Base-by-base conservation (phyloP, 2,888 invertebrate species). In the Villa cingulata region DNA sequence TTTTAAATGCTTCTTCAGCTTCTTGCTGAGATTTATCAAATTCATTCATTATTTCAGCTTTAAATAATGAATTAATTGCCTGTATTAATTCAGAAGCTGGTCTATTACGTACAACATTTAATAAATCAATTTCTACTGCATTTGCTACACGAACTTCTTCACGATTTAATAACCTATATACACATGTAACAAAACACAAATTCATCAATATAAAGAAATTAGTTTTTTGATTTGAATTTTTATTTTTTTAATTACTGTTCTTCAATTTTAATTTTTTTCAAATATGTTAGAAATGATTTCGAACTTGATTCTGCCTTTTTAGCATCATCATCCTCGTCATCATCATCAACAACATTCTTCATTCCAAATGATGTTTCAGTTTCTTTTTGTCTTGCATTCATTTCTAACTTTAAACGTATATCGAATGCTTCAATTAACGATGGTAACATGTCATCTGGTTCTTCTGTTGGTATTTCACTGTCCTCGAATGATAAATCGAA, bases 341-440 rank as follows among this genome's bases (percentile, higher is more conserved):
- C 37, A 23, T 23, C 23, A 23, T 23, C 23, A 23, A 6, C 23
- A 6, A 6, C 23, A 23, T 23, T 6, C 7, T 23, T 23, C 7
- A 7, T 23, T 23, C 5, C 23, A 4, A 23, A 23, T 23, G 7
- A 23, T 23, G 23, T 23, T 7, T 23, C 23, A 6, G 23, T 23
- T 7, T 23, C 23, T 17, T 50, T 50, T 14, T 46, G 46, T 9
- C 43, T 44, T 12, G 41, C 45, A 4, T 44, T 48, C 18, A 39
- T 44, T 32, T 50, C 50, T 16, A 17, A 37, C 17, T 42, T 42
- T 9, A 48, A 32, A 16, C 50, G 38, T 6, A 41, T 29, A 36
- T 52, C 52, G 18, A 52, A 52, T 9, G 52, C 52, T 43, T 50
- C 52, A 23, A 48, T 23, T 34, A 52, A 29, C 2, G 48, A 48